phyloP scores from a whole-genome alignment of 2,113 vertebrate species.

The Nannospalax galili region DNA sequence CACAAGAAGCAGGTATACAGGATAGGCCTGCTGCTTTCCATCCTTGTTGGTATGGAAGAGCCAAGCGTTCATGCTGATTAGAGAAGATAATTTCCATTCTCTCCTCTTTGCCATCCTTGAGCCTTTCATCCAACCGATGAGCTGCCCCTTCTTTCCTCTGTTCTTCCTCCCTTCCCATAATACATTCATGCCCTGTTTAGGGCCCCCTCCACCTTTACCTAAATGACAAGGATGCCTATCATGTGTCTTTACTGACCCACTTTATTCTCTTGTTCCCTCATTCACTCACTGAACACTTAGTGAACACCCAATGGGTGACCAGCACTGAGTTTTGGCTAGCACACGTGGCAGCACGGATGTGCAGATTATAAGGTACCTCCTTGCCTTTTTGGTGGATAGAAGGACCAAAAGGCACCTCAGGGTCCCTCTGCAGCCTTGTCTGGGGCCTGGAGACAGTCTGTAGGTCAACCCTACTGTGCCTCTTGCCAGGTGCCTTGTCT shows the following conservation, averaged over 20 bases:
- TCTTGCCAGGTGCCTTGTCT: accelerated
- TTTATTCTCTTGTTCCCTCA: no score
- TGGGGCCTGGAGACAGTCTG: background rate
- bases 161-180: background rate
- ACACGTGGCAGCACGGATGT: background rate
- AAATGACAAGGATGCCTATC: background rate
- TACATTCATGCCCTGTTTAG: background rate
- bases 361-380: background rate
- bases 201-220: background rate
- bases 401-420: background rate
- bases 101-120: background rate
- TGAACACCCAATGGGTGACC: background rate
- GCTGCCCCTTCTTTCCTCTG: background rate
- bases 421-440: background rate
- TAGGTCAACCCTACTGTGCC: accelerated
- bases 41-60: background rate
- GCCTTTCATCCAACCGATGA: background rate
- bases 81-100: background rate
- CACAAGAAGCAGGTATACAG: background rate
- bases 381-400: background rate
- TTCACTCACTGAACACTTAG: no score
- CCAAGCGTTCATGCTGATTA: background rate
- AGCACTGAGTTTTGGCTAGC: background rate
- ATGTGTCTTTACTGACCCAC: background rate
- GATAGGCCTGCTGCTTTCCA: background rate